Evolutionary conservation across 2,113 vertebrate species (phyloP).

Genomic region (Symphodus melops): DNA sequence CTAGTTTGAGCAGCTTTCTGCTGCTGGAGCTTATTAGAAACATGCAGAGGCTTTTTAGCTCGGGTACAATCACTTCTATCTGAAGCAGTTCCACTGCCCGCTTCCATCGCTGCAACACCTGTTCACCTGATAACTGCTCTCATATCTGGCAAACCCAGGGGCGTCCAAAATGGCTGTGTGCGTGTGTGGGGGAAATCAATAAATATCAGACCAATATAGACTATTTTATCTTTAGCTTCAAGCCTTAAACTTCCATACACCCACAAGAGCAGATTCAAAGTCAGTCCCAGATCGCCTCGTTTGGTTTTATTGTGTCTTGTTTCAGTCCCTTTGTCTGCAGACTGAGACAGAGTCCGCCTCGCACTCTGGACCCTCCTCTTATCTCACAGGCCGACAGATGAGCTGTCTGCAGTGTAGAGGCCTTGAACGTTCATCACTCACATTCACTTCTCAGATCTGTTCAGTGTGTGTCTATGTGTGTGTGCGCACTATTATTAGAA

Average conservation of each 20-base stretch:
- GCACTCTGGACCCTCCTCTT: slow-evolving; percentile 47
- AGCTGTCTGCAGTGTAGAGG: slow-evolving; percentile 55
- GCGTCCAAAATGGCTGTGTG: too few relatives aligned
- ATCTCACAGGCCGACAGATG: slow-evolving; percentile 63
- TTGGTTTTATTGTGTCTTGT: background rate
- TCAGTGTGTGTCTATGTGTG: background rate
- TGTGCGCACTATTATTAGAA: slow-evolving; percentile 30
- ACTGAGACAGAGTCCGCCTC: slow-evolving; percentile 49
- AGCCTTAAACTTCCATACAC: background rate
- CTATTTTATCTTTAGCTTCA: too few relatives aligned
- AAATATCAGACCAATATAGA: too few relatives aligned
- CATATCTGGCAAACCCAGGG: too few relatives aligned
- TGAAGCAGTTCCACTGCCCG: too few relatives aligned
- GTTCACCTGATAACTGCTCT: too few relatives aligned
- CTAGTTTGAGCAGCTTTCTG: too few relatives aligned
- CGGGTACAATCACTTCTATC: too few relatives aligned
- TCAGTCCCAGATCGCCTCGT: slow-evolving; percentile 5
- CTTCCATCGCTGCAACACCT: too few relatives aligned
- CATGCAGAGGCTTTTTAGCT: too few relatives aligned
- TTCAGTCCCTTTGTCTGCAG: slow-evolving; percentile 28
- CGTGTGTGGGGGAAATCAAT: too few relatives aligned
- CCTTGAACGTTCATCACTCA: slow-evolving; percentile 40
- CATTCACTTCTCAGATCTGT: slow-evolving; percentile 6
- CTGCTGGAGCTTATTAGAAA: too few relatives aligned
- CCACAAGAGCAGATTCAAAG: background rate